These are phyloP conservation scores for Oxyscelio sp. DNA, from an alignment of 2,888 invertebrate genomes.

Conservation along the genomic window DNA sequence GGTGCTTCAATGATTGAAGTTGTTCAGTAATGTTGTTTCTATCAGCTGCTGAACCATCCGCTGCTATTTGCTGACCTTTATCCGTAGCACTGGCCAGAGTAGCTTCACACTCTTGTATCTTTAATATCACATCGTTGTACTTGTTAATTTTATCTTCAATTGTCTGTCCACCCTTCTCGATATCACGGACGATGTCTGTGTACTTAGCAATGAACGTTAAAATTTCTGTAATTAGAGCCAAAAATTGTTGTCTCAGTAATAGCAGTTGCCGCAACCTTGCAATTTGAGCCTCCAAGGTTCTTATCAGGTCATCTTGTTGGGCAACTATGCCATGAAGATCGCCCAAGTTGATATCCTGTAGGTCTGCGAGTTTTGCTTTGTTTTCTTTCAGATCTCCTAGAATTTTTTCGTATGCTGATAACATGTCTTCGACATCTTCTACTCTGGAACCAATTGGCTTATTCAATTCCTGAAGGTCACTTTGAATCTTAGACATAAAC, in stretches of 20 bases:
- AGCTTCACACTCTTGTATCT: constrained; percentile 97
- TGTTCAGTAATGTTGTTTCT: constrained; percentile 96
- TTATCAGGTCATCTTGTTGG: too few species aligned
- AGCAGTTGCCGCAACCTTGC: too few species aligned
- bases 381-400: too few species aligned
- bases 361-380: too few species aligned
- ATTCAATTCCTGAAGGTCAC: constrained; percentile 94
- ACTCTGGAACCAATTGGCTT: constrained; percentile 96
- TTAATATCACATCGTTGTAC: constrained; percentile 95
- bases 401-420: too few species aligned
- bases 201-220: constrained; percentile 96
- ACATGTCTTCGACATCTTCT: constrained; percentile 96
- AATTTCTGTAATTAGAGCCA: constrained; percentile 95
- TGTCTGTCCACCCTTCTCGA: constrained; percentile 94
- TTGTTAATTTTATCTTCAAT: constrained; percentile 96
- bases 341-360: too few species aligned
- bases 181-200: constrained; percentile 94
- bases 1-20: constrained; percentile 95
- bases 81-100: constrained; percentile 95
- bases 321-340: too few species aligned
- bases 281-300: too few species aligned
- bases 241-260: too few species aligned
- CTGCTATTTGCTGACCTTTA: constrained; percentile 97
- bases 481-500: constrained; percentile 94
- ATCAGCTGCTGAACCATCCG: constrained; percentile 96